Evolutionary conservation across 2,113 vertebrate genomes (phyloP), one percentile per base, ranked within the genome.

Genomic region (Clarias magur): DNA sequence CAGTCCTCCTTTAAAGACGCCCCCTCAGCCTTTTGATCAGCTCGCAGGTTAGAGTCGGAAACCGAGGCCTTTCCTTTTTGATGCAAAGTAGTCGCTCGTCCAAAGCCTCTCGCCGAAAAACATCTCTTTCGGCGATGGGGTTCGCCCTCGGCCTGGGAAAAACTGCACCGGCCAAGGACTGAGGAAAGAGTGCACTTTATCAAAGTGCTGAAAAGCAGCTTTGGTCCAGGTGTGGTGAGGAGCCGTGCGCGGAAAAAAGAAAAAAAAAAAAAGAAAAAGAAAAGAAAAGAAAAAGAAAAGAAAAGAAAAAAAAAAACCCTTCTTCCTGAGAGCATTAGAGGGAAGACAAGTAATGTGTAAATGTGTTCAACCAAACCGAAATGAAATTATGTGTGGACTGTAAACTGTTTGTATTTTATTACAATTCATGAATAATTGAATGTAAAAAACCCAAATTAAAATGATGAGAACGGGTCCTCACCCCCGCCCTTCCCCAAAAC

Each of bases 41-140:
- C 95, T 95, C 94, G 94, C 95, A 95, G 95, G 94, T 96, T 96
- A 95, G 94, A 95, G 93, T 95, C 70, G 87, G 87, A 88, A 94
- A 92, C 93, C 6, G 88, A 90, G 93, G 85, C 87, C 90, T 88
- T 91, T 48, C 48, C 48, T 48, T 95, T 95, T 90, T 95, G 92
- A 95, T 95, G 95, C 95, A 95, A 96, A 96, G 79, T 95, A 85
- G 91, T 5, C 93, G 91, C 92, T 93, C 93, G 94, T 95, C 95
- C 95, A 95, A 95, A 93, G 91, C 88, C 27, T 92, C 3, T 75
- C 70, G 91, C 87, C 83, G 93, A 94, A 94, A 95, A 93, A 93
- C 93, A 89, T 94, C 92, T 92, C 93, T 92, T 91, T 95, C 91
- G 90, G 91, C 93, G 94, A 94, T 91, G 92, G 94, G 92, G 89